Base-by-base conservation (phyloP, 2,888 invertebrate genomes). In the Cantharis nigra region DNA sequence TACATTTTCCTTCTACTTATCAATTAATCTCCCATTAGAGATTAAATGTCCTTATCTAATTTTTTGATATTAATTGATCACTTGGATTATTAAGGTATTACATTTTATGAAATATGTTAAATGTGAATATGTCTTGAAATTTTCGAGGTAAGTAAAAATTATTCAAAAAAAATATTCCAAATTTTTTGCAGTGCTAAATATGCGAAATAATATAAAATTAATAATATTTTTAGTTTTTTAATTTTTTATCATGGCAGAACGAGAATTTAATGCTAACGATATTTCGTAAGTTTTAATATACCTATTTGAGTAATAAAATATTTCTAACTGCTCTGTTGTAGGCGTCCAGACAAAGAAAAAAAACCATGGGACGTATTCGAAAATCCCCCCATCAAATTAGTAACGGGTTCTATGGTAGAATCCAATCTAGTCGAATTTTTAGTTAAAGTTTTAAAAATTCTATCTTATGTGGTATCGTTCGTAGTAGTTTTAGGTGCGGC, bases 291-390 rank as follows among this genome's bases (percentile, higher is more conserved):
- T 33, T 33, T 33, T 33, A 13, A 13, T 13, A 33, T 13, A n/a
- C 2, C 4, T 26, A 26, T 26, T 13, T 4, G 13, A 0, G 4
- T 4, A 13, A 33, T 33, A 4, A n/a, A 5, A 13, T 1, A 13
- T 4, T 33, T 33, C 33, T 33, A n/a, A 33, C 33, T 33, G 13
- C 13, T 11, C 1, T 33, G 13, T n/a, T n/a, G 13, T n/a, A 33
- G 33, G 13, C 33, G 26, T n/a, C 16, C 69, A 1, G 65, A 90
- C 49, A 89, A 92, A 89, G 91, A 91, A 83, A 87, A 89, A 9
- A 91, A 92, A 85, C 90, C 92, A 89, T 97, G 97, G 97, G 94
- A 97, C 85, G 90, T 93, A 13, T 97, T 97, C 87, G 91, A 94
- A 84, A 92, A 94, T 83, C 90, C 93, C 10, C 95, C 95, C 0